Evolutionary conservation across 2,113 vertebrate species (phyloP).

Genomic region (Chiloscyllium plagiosum): DNA sequence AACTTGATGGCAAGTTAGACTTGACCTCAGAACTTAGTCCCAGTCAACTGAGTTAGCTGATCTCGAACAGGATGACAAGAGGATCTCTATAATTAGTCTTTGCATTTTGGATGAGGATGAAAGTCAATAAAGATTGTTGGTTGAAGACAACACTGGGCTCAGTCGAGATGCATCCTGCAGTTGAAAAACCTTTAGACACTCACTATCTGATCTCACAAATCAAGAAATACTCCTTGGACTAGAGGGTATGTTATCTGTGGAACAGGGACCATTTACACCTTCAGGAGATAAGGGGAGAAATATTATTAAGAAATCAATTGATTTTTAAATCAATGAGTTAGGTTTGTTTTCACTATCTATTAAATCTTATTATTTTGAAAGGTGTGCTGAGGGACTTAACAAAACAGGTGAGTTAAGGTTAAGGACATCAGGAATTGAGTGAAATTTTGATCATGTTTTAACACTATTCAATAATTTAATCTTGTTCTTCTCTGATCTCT

Average conservation of each 20-base stretch:
- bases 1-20: neutral
- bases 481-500: neutral
- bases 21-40: neutral
- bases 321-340: neutral
- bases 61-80: neutral
- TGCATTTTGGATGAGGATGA: neutral
- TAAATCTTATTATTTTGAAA: neutral
- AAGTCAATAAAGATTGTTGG: neutral
- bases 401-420: neutral
- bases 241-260: neutral
- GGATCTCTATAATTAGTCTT: neutral
- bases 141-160: neutral
- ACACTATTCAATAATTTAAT: neutral
- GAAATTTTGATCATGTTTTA: neutral
- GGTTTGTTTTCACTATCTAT: neutral
- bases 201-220: neutral
- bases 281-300: neutral
- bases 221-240: neutral
- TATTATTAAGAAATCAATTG: neutral
- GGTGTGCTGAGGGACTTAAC: neutral
- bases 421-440: neutral
- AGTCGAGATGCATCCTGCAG: neutral
- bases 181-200: neutral
- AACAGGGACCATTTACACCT: neutral
- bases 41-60: neutral